Evolutionary conservation across 1,140 invertebrate species (phyloP).

Genomic region (Parasteatoda tepidariorum): DNA sequence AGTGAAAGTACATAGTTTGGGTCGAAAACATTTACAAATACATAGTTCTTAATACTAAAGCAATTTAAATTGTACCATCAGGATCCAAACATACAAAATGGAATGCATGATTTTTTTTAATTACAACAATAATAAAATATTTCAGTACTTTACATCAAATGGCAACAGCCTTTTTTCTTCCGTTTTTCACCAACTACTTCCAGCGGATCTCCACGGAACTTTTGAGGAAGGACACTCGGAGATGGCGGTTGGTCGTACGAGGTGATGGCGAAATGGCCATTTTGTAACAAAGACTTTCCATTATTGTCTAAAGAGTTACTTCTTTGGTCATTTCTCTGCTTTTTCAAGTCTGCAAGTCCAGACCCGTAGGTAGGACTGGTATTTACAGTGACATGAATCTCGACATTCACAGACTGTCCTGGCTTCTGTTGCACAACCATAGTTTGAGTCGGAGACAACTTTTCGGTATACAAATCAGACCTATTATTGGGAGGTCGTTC

Average conservation of each 20-base stretch:
- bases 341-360: constrained; percentile 89
- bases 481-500: not conserved
- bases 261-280: constrained; percentile 38
- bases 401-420: constrained; percentile 64
- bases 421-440: constrained; percentile 24
- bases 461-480: not conserved
- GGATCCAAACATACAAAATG: no score
- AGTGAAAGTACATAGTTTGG: no score
- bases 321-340: constrained; percentile 76
- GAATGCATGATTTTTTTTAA: no score
- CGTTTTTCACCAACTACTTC: constrained; percentile 64
- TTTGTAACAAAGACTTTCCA: constrained; percentile 19
- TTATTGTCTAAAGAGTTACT: constrained; percentile 13
- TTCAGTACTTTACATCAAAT: no score
- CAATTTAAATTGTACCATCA: no score
- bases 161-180: constrained; percentile 63
- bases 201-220: constrained; percentile 65
- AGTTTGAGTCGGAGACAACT: not conserved
- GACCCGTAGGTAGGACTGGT: constrained; percentile 68
- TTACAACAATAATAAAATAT: no score
- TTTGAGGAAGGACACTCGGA: constrained; percentile 63
- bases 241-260: no score
- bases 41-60: no score
- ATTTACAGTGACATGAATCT: constrained; percentile 67
- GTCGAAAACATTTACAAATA: no score